These are phyloP conservation scores for Cantharis nigra DNA, from an alignment of 2,888 invertebrate genomes.

Conservation along the genomic window DNA sequence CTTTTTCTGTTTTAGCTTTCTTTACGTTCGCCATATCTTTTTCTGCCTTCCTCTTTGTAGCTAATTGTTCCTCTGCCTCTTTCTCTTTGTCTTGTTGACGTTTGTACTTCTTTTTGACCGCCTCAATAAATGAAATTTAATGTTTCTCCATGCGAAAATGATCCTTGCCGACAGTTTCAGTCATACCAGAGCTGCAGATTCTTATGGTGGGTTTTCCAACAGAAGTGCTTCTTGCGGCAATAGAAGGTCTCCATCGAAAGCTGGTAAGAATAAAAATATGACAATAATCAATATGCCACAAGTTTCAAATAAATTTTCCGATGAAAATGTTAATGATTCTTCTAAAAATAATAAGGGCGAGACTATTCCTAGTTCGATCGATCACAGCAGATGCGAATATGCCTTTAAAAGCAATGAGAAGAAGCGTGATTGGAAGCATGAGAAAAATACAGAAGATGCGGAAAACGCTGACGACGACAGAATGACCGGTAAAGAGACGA, in stretches of 20 bases:
- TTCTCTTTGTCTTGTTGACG: too few species aligned
- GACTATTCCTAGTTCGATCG: slow-evolving; percentile 18
- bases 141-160: too few species aligned
- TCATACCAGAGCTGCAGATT: slow-evolving; percentile 19
- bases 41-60: too few species aligned
- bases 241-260: slow-evolving; percentile 23
- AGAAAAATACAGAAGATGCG: slow-evolving; percentile 50
- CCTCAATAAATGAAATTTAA: too few species aligned
- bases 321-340: slow-evolving; percentile 35
- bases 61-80: too few species aligned
- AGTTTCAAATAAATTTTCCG: slow-evolving; percentile 17
- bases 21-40: too few species aligned
- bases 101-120: too few species aligned
- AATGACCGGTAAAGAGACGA: slow-evolving; percentile 33
- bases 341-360: slow-evolving; percentile 34
- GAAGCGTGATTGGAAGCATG: slow-evolving; percentile 52
- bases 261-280: slow-evolving; percentile 15
- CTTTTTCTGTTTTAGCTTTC: too few species aligned
- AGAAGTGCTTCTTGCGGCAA: slow-evolving; percentile 23
- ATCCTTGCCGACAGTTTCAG: too few species aligned
- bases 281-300: slow-evolving; percentile 26
- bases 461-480: slow-evolving; percentile 48
- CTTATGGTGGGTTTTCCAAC: slow-evolving; percentile 21
- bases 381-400: slow-evolving; percentile 32
- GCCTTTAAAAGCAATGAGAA: slow-evolving; percentile 22